Percentiles rank a stretch among this genome's conserved stretches.
Evolutionary conservation across 1,140 invertebrate genomes (phyloP).

Genomic region (Macrobrachium nipponense): DNA sequence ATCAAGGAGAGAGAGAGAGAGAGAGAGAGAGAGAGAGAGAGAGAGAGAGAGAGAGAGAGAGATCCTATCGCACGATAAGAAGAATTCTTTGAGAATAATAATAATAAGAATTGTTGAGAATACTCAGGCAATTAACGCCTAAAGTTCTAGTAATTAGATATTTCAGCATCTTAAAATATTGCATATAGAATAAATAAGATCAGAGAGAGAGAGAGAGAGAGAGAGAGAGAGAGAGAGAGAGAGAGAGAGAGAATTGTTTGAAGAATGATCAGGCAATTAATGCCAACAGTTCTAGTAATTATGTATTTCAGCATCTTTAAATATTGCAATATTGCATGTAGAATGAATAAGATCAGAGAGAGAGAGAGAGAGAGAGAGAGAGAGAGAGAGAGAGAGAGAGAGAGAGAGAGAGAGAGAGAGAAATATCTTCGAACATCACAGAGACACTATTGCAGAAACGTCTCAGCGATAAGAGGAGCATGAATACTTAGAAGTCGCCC

Average conservation of each 20-base stretch:
- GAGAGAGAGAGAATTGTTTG: constrained; percentile 9
- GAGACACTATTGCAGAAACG: neutral
- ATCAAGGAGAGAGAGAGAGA: constrained; percentile 6
- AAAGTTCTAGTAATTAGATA: neutral
- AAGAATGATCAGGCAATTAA: neutral
- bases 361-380: too few relatives aligned
- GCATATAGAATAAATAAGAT: neutral
- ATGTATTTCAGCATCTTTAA: too few relatives aligned
- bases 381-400: too few relatives aligned
- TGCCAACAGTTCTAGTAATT: neutral
- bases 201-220: constrained; percentile 10
- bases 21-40: too few relatives aligned
- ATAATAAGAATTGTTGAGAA: too few relatives aligned
- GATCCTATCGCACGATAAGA: too few relatives aligned
- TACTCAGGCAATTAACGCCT: neutral
- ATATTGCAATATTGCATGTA: too few relatives aligned
- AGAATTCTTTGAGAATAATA: neutral
- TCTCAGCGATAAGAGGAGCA: too few relatives aligned
- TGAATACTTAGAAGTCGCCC: too few relatives aligned
- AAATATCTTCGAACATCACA: neutral
- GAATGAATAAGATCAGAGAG: constrained; percentile 14
- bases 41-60: too few relatives aligned
- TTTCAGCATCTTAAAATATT: neutral
- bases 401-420: neutral
- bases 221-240: constrained; percentile 9